phyloP scores from a whole-genome alignment of 2,113 vertebrate species.

The Odocoileus hemionus region DNA sequence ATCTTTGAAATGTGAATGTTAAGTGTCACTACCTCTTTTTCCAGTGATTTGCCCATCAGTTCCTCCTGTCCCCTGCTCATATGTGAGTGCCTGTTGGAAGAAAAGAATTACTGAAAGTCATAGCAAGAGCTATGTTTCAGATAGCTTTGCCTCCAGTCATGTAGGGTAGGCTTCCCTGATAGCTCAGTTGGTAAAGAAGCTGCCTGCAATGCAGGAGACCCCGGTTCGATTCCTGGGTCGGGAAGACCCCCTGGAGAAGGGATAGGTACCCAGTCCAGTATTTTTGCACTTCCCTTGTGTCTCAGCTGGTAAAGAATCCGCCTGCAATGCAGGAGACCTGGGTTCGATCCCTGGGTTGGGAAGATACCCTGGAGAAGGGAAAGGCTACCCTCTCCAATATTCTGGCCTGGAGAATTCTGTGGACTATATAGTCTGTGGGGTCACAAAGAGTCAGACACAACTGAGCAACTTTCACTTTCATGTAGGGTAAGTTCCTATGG shows the following conservation, averaged over 20 bases:
- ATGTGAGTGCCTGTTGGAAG: not conserved
- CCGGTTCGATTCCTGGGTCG: accelerated
- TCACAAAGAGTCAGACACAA: not conserved
- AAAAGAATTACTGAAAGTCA: not conserved
- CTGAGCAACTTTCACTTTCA: not conserved
- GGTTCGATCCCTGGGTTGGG: not conserved
- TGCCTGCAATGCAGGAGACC: not conserved
- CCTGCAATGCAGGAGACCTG: not conserved
- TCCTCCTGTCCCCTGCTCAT: not conserved
- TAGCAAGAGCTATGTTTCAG: not conserved
- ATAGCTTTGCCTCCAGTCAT: not conserved
- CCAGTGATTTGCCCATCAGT: not conserved
- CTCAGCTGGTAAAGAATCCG: not conserved
- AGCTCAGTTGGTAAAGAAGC: not conserved
- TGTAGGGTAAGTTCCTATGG: not conserved
- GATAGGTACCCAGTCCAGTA: not conserved
- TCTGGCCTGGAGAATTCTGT: not conserved
- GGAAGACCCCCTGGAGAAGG: not conserved
- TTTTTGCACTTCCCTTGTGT: not conserved
- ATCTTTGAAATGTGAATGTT: conserved; percentile 16
- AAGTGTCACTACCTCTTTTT: not conserved
- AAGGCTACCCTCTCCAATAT: not conserved
- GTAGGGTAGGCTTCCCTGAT: not conserved
- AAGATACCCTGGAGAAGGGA: not conserved
- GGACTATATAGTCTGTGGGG: not conserved